phyloP scores from a whole-genome alignment of 2,113 vertebrate species.

The Chaenogobius annularis region DNA sequence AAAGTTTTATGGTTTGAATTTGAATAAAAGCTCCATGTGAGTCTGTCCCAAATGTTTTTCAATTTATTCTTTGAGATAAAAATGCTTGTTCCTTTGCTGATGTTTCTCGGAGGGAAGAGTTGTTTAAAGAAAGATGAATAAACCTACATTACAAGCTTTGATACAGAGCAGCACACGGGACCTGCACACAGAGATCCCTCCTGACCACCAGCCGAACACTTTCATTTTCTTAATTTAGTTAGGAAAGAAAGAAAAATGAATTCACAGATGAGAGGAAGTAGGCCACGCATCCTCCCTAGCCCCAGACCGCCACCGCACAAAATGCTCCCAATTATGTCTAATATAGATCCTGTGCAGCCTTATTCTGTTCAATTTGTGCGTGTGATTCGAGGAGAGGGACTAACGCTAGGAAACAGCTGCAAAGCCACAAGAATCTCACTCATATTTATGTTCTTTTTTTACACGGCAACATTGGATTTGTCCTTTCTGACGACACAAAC shows the following conservation, averaged over 20 bases:
- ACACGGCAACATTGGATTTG: no score
- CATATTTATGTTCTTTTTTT: no score
- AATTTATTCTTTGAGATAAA: background rate
- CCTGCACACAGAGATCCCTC: background rate
- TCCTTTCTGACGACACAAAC: no score
- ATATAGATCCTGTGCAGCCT: background rate
- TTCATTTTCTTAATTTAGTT: background rate
- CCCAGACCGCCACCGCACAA: background rate
- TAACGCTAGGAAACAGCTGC: background rate
- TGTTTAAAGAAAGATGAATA: slow-evolving; percentile 9
- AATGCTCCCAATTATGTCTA: background rate
- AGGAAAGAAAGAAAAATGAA: background rate
- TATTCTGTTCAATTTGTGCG: background rate
- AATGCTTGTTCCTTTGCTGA: background rate
- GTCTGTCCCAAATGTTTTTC: background rate
- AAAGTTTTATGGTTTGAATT: background rate
- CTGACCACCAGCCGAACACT: slow-evolving; percentile 1
- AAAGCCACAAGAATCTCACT: no score
- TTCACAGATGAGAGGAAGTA: background rate
- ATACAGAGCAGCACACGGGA: background rate
- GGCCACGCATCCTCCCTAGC: background rate
- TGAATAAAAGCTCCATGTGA: background rate
- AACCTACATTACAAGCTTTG: background rate
- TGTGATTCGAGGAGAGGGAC: background rate
- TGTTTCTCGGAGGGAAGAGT: background rate